phyloP scores from a whole-genome alignment of 2,797 vertebrate genomes.

The Platyrinchus mystaceus region DNA sequence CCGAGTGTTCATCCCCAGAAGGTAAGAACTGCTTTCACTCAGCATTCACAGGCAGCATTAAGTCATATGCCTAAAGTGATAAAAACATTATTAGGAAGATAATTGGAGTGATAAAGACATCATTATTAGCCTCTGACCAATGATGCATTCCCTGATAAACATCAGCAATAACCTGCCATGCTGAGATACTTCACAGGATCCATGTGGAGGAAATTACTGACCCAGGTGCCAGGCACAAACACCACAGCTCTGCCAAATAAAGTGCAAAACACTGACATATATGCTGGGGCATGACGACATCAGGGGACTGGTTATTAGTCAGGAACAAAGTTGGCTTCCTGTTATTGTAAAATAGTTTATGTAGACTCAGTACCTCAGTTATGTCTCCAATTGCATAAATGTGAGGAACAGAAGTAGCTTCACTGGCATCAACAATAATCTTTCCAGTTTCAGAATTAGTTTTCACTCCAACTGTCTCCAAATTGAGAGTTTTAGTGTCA shows the following conservation, averaged over 20 bases:
- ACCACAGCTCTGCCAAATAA: background rate
- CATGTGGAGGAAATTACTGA: slow-evolving; percentile 34
- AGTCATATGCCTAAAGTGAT: slow-evolving; percentile 22
- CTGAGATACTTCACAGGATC: slow-evolving; percentile 14
- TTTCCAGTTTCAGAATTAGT: slow-evolving; percentile 83
- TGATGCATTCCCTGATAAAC: slow-evolving; percentile 37
- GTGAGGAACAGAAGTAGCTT: slow-evolving; percentile 87
- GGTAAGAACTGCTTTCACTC: background rate
- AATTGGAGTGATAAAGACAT: slow-evolving; percentile 27
- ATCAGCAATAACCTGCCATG: slow-evolving; percentile 52
- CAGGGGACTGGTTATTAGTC: slow-evolving; percentile 53
- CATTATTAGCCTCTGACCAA: slow-evolving; percentile 33
- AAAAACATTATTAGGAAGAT: slow-evolving; percentile 44
- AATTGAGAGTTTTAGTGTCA: slow-evolving; percentile 81
- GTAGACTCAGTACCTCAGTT: slow-evolving; percentile 81
- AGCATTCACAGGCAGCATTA: background rate
- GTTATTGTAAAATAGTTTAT: slow-evolving; percentile 62
- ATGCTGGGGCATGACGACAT: slow-evolving; percentile 16
- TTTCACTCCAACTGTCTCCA: slow-evolving; percentile 82
- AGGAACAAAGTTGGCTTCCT: slow-evolving; percentile 68
- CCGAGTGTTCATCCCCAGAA: background rate
- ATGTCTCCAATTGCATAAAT: slow-evolving; percentile 93
- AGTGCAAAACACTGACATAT: slow-evolving; percentile 16
- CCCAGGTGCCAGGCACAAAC: slow-evolving; percentile 23
- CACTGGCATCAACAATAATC: slow-evolving; percentile 83